These are phyloP conservation scores for Epinotia demarniana DNA, from an alignment of 2,888 invertebrate genomes.

Conservation along the genomic window DNA sequence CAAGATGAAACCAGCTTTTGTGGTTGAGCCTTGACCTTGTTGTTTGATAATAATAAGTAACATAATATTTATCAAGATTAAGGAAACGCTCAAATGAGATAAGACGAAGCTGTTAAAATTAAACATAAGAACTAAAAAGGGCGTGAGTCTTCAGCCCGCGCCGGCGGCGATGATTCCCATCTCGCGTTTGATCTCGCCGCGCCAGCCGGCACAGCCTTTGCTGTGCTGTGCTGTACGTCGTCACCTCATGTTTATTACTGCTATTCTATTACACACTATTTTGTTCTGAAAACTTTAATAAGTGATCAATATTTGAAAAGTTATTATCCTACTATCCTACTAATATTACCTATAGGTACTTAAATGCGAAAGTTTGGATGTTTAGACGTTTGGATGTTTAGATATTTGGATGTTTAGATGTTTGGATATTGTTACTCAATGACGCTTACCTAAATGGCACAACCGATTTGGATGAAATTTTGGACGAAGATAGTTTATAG, in stretches of 20 bases:
- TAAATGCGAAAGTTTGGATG: no score
- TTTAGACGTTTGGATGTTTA: no score
- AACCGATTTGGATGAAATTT: no score
- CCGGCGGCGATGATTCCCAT: conserved; percentile 72
- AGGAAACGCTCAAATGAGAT: conserved; percentile 54
- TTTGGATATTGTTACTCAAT: no score
- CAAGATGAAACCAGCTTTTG: neutral
- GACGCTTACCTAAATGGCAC: no score
- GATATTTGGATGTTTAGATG: no score
- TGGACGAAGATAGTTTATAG: no score
- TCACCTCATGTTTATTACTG: conserved; percentile 62
- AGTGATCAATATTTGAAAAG: neutral
- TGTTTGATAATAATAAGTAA: conserved; percentile 8
- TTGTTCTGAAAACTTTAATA: neutral
- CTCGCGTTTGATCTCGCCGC: conserved; percentile 76
- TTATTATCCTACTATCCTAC: neutral
- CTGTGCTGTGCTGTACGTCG: conserved; percentile 59
- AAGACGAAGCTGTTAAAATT: conserved; percentile 70
- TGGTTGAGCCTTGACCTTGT: conserved; percentile 2
- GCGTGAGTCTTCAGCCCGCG: conserved; percentile 63
- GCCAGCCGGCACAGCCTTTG: conserved; percentile 57
- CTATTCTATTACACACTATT: conserved; percentile 47
- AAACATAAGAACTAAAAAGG: conserved; percentile 68
- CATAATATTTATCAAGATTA: conserved; percentile 44
- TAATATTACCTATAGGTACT: no score